Conservation (phyloP, 2,797 vertebrate species). For the Xiphophorus birchmanni region DNA sequence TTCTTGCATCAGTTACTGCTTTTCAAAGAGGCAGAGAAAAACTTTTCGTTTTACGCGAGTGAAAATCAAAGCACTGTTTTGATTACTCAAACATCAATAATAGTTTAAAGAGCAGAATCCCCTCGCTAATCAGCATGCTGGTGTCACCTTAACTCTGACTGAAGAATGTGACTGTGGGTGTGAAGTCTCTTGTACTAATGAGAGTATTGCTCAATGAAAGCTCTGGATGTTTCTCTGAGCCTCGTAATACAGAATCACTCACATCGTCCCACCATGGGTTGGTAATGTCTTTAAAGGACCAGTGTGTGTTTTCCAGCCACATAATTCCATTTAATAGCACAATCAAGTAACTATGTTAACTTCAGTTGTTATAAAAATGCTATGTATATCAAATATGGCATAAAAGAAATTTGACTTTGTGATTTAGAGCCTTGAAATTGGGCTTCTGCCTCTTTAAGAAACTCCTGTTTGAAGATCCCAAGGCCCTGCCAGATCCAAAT, state of each 20-base stretch:
- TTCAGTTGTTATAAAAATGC: no score
- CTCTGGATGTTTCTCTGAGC: conserved; percentile 9
- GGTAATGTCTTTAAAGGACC: conserved; percentile 21
- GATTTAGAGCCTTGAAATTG: no score
- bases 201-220: conserved; percentile 36
- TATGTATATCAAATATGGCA: no score
- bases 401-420: no score
- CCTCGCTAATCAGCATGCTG: conserved; percentile 52
- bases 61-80: conserved; percentile 70
- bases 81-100: conserved; percentile 66
- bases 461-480: conserved; percentile 1
- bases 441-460: no score
- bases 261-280: conserved; percentile 14
- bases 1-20: conserved; percentile 70
- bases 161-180: conserved; percentile 26
- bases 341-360: no score
- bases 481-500: no score
- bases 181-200: conserved; percentile 35
- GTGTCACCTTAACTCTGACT: conserved; percentile 41
- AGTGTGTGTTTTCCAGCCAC: no score
- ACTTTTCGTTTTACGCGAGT: conserved; percentile 54
- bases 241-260: conserved; percentile 20
- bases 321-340: no score
- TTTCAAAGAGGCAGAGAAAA: conserved; percentile 23
- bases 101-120: conserved; percentile 64